Evolutionary conservation across 2,797 vertebrate species (phyloP).

Genomic region (Melanotaenia nigrans): DNA sequence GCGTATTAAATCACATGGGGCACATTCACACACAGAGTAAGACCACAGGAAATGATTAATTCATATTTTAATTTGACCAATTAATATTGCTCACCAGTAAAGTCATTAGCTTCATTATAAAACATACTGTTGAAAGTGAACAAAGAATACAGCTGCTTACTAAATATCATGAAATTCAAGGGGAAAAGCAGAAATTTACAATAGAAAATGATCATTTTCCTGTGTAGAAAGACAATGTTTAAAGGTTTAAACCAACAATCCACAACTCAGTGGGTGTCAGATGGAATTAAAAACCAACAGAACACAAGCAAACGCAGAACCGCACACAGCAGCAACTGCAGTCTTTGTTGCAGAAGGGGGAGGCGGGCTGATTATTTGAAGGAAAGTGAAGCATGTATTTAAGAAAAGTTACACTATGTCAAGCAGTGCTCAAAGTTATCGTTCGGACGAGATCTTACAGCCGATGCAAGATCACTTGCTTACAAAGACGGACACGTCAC

Average conservation of each 20-base stretch:
- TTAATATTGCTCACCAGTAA: constrained; percentile 80
- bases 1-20: constrained; percentile 30
- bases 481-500: constrained; percentile 68
- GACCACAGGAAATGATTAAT: constrained; percentile 57
- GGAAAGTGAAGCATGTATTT: constrained; percentile 49
- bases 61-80: constrained; percentile 79
- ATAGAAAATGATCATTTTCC: constrained; percentile 71
- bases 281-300: constrained; percentile 45
- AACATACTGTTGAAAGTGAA: constrained; percentile 81
- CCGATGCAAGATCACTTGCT: constrained; percentile 48
- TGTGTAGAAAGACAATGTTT: constrained; percentile 69
- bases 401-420: constrained; percentile 53
- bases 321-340: constrained; percentile 42
- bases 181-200: constrained; percentile 73
- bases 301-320: constrained; percentile 58
- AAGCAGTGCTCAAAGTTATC: constrained; percentile 54
- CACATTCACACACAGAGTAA: constrained; percentile 16
- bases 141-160: constrained; percentile 79
- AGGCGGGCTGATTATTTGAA: constrained; percentile 7
- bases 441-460: constrained; percentile 39
- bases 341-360: constrained; percentile 8
- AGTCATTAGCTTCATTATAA: constrained; percentile 80
- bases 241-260: constrained; percentile 56
- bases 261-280: constrained; percentile 48
- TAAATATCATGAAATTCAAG: constrained; percentile 76